Percentiles rank a stretch among this genome's conserved stretches.
phyloP scores from a whole-genome alignment of 2,888 invertebrate genomes.

The Rhopalosiphum nymphaeae region DNA sequence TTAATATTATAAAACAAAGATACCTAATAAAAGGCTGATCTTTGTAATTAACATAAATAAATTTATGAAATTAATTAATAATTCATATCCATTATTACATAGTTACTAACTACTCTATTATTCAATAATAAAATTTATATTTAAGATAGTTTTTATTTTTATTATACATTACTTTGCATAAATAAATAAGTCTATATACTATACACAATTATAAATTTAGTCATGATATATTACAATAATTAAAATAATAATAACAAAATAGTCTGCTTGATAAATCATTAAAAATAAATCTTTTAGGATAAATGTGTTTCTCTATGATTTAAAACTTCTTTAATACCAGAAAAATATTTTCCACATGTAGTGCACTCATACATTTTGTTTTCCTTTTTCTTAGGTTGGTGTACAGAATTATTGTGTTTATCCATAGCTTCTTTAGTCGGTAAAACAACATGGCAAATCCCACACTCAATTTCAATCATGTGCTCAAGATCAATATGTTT shows the following conservation, averaged over 20 bases:
- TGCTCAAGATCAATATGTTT: constrained; percentile 58
- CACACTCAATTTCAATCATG: constrained; percentile 43
- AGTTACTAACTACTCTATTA: not conserved
- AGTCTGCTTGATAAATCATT: not conserved
- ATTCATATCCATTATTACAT: not conserved
- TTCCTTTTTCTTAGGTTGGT: constrained; percentile 41
- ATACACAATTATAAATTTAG: constrained; percentile 4
- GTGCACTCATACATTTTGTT: constrained; percentile 54
- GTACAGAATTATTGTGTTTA: constrained; percentile 57
- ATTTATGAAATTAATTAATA: too few species aligned
- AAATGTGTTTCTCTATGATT: constrained; percentile 51
- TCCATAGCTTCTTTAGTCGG: constrained; percentile 61
- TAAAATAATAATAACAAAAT: not conserved
- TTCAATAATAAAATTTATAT: not conserved
- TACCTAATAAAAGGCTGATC: not conserved
- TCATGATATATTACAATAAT: not conserved
- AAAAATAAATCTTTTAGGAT: not conserved
- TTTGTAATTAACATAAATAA: not conserved
- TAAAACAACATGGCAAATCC: constrained; percentile 55
- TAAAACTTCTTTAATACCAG: constrained; percentile 57
- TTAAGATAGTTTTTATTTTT: not conserved
- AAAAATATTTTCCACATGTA: constrained; percentile 52
- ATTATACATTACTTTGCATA: not conserved
- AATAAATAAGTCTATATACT: not conserved
- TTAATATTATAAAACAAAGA: not conserved